These are phyloP conservation scores for Andrena trimmerana DNA, from an alignment of 2,888 invertebrate species.

Conservation along the genomic window DNA sequence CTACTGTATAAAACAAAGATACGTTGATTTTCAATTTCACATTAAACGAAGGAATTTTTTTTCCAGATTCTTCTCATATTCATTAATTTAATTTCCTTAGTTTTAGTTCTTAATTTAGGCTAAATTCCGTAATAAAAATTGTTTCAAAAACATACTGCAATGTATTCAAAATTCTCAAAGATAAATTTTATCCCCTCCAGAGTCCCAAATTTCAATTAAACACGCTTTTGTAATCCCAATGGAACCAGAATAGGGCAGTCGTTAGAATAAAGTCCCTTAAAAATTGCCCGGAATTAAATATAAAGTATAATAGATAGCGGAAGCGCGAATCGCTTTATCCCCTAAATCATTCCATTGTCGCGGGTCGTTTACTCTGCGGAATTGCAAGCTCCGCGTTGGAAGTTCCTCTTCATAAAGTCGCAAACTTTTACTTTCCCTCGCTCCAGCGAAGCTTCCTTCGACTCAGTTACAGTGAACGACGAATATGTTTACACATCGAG, in stretches of 20 bases:
- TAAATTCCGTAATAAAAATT: too few species aligned
- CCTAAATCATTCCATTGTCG: slow-evolving; percentile 33
- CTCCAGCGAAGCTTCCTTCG: background rate
- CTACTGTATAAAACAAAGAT: background rate
- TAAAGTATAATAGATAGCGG: slow-evolving; percentile 14
- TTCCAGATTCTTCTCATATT: background rate
- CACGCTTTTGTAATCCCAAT: too few species aligned
- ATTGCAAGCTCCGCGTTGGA: slow-evolving; percentile 37
- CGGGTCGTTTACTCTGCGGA: slow-evolving; percentile 40
- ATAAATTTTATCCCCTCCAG: too few species aligned
- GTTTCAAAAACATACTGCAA: too few species aligned
- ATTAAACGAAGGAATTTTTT: background rate
- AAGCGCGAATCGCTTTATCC: background rate
- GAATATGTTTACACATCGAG: slow-evolving; percentile 34
- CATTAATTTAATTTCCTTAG: too few species aligned
- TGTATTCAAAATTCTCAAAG: too few species aligned
- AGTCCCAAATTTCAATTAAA: too few species aligned
- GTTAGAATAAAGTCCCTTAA: background rate
- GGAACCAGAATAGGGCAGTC: too few species aligned
- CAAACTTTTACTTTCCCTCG: slow-evolving; percentile 33
- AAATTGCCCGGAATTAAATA: slow-evolving; percentile 13
- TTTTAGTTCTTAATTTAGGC: too few species aligned
- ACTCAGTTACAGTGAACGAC: slow-evolving; percentile 28
- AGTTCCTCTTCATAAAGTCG: slow-evolving; percentile 2
- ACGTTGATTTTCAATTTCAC: background rate